Base-by-base conservation (phyloP, 2,113 vertebrate species). In the Aphelocoma coerulescens region DNA sequence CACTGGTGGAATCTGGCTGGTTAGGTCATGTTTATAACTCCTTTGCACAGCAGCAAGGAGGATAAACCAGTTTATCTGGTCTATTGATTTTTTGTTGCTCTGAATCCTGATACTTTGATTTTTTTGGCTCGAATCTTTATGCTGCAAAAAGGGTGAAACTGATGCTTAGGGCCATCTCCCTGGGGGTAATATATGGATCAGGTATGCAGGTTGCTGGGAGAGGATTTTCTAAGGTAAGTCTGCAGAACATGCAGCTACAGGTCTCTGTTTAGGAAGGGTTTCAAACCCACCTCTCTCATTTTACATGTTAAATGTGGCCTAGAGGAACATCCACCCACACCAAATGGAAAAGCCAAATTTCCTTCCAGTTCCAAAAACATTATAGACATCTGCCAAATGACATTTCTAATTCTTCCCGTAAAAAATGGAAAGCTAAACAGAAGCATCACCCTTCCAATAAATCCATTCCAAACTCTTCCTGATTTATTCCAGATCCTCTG, bases 381-480 rank as follows among this genome's bases (percentile, higher is more conserved):
- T 96, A 88, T 77, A 90, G 35, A 35, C 85, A 95, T 94, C 84
- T 96, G 85, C 88, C 96, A 97, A 95, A 89, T 75, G 91, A 96
- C 95, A 95, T 88, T 97, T 97, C 92, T 97, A 97, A 95, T 93
- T 92, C 91, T 96, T 96, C 93, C 78, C 75, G 8, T 93, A 96
- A 97, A 96, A 96, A 84, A 95, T 68, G 86, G 93, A 96, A 97
- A 87, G 85, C 87, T 87, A 76, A 74, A 94, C 85, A 95, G 95
- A 94, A 96, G 92, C 90, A 96, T 91, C 91, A 77, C 49, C 48
- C 92, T 97, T 97, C 46, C 81, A 96, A 91, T 75, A 91, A 89
- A 89, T 83, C 91, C 69, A 85, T 82, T 96, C 90, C 88, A 97
- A 97, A 85, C 71, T 84, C 88, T 91, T 94, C 81, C 92, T 91